Base-by-base conservation (phyloP, 2,113 vertebrate genomes). In the Tupaia chinensis region DNA sequence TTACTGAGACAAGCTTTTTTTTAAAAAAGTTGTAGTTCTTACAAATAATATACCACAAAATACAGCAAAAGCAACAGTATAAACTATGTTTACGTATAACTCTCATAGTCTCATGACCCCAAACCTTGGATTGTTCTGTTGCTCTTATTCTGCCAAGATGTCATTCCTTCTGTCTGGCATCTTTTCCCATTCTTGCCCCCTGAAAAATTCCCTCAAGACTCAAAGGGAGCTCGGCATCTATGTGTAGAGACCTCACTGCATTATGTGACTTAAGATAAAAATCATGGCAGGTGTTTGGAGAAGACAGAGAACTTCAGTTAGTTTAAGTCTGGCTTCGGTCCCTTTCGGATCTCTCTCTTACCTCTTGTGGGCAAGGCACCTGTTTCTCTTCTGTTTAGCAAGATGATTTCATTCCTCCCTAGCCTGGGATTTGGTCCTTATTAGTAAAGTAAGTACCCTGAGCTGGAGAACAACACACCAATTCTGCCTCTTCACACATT, bases 371-470 rank as follows among this genome's bases (percentile, higher is more conserved):
- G 60, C 69, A 96, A 1, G 29, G 86, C 65, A 91, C 65, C 60
- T 86, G 22, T 32, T 84, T 81, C 70, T 14, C 88, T 84, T 85
- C 44, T 72, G 78, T 96, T 87, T 58, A 92, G 76, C 82, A 44
- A 96, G 83, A 72, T 97, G 97, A 94, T 76, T 89, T 96, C 96
- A 94, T 73, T 72, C 16, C 3, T 96, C 70, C 54, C 7, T 27
- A 56, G 72, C 77, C 58, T 72, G 77, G 86, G 74, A 81, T 89
- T 95, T 87, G 89, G 86, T 68, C 95, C 97, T 95, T 95, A 95
- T 93, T 93, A 93, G 95, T 97, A 90, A 90, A 93, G 95, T 97
- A 90, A 90, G 79, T 79, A 76, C 65, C 27, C 23, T 25, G 66
- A 92, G 91, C 58, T 92, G 87, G 85, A 87, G 65, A 56, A 53